Percentiles rank a stretch among this genome's conserved stretches.
These are phyloP conservation scores for Eupithecia tripunctaria DNA, from an alignment of 2,888 invertebrate genomes.

Conservation along the genomic window DNA sequence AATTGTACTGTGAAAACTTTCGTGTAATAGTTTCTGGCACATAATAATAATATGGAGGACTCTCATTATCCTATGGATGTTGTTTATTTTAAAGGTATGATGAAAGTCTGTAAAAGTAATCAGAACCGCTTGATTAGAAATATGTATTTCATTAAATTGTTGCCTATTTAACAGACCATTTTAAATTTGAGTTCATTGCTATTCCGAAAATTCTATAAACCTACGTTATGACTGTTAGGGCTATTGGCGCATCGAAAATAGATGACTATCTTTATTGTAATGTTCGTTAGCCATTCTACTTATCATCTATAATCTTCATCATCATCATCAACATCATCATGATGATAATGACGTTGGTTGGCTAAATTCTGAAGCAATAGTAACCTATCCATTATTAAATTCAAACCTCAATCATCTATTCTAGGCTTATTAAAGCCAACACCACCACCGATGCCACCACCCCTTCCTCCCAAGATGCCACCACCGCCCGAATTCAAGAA, in stretches of 20 bases:
- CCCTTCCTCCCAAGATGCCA: constrained; percentile 88
- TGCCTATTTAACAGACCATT: background rate
- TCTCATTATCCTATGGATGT: constrained; percentile 11
- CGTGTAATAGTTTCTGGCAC: background rate
- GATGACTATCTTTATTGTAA: background rate
- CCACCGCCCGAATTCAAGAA: constrained; percentile 86
- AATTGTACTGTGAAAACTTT: background rate
- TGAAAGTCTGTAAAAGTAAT: background rate
- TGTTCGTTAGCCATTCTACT: background rate
- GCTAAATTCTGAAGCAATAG: background rate
- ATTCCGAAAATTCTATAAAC: background rate
- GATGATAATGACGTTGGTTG: too few species aligned
- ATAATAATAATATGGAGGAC: constrained; percentile 21
- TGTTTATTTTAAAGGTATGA: background rate
- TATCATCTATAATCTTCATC: background rate
- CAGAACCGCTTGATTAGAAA: background rate
- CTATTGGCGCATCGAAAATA: too few species aligned
- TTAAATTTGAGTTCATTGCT: background rate
- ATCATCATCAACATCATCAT: too few species aligned
- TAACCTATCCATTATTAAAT: background rate
- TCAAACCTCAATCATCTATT: background rate
- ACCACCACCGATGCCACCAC: constrained; percentile 88
- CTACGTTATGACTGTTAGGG: background rate
- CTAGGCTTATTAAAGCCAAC: constrained; percentile 77
- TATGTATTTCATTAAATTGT: background rate